phyloP scores from a whole-genome alignment of 2,888 invertebrate species.

The Ormia ochracea region DNA sequence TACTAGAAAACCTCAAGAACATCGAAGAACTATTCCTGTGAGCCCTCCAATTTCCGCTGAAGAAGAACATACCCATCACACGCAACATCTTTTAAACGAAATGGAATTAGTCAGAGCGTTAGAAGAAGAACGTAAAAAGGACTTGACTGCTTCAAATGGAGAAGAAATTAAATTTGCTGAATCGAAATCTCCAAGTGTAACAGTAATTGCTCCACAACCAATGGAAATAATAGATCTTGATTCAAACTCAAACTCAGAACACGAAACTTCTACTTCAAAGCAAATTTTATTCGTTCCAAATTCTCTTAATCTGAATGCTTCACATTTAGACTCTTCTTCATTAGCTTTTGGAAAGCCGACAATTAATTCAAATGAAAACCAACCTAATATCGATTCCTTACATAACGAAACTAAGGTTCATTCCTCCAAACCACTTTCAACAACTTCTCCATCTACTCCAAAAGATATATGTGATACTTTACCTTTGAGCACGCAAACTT shows the following conservation, averaged over 20 bases:
- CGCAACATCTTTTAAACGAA: constrained; percentile 72
- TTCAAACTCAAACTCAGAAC: constrained; percentile 72
- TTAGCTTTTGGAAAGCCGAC: constrained; percentile 48
- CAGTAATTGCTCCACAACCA: constrained; percentile 70
- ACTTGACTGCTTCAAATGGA: constrained; percentile 68
- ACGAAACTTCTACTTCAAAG: constrained; percentile 20
- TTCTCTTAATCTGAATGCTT: constrained; percentile 17
- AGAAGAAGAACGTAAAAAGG: constrained; percentile 72
- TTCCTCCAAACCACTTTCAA: constrained; percentile 8
- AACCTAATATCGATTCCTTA: background rate
- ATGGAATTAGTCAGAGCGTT: constrained; percentile 71
- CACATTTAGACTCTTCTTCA: constrained; percentile 32
- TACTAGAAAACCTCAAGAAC: constrained; percentile 51
- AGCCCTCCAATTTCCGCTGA: constrained; percentile 67
- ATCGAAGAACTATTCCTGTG: constrained; percentile 63
- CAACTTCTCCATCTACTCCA: constrained; percentile 12
- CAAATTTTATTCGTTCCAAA: constrained; percentile 51
- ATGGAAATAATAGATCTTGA: constrained; percentile 75
- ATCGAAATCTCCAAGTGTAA: constrained; percentile 71
- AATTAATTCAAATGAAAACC: constrained; percentile 27
- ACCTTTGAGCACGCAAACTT: constrained; percentile 29
- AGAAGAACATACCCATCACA: constrained; percentile 73
- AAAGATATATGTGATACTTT: constrained; percentile 24
- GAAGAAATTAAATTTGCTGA: constrained; percentile 68
- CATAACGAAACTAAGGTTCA: constrained; percentile 56